These are phyloP conservation scores for Ptycholaimellus sp. DNA, from an alignment of 2,888 invertebrate species.

Conservation along the genomic window DNA sequence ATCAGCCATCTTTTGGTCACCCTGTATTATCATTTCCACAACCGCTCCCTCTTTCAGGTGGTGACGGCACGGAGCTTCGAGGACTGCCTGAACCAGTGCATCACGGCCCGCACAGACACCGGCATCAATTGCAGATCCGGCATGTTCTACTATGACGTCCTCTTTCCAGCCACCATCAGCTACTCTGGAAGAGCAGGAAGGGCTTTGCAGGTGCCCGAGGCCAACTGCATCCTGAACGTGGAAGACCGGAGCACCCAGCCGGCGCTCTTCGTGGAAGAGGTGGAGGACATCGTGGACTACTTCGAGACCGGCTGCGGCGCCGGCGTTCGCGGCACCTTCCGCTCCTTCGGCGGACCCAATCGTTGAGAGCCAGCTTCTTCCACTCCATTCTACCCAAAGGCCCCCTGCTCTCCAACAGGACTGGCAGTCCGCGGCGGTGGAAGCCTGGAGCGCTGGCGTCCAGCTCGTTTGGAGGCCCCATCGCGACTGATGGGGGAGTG, in stretches of 20 bases:
- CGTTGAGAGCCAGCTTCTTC: too few species aligned
- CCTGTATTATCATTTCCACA: too few species aligned
- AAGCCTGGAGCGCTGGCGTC: neutral
- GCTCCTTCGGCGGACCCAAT: too few species aligned
- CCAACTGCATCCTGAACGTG: constrained; percentile 7
- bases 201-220: constrained; percentile 2
- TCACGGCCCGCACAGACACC: constrained; percentile 1
- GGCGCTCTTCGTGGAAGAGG: constrained; percentile 5
- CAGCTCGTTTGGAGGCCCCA: neutral
- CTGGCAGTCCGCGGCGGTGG: neutral
- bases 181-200: too few species aligned
- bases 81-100: constrained; percentile 6
- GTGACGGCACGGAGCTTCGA: constrained; percentile 4
- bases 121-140: constrained; percentile 6
- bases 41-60: too few species aligned
- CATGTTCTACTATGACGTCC: constrained; percentile 7
- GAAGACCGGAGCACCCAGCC: constrained; percentile 4
- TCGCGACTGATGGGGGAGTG: constrained; percentile 4
- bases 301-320: constrained; percentile 6
- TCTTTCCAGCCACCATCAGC: too few species aligned
- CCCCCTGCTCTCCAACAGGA: neutral
- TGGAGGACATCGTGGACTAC: constrained; percentile 6
- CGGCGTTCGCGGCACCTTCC: too few species aligned
- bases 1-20: too few species aligned
- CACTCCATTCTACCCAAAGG: too few species aligned